phyloP scores from a whole-genome alignment of 2,113 vertebrate genomes.

The Kryptolebias marmoratus region DNA sequence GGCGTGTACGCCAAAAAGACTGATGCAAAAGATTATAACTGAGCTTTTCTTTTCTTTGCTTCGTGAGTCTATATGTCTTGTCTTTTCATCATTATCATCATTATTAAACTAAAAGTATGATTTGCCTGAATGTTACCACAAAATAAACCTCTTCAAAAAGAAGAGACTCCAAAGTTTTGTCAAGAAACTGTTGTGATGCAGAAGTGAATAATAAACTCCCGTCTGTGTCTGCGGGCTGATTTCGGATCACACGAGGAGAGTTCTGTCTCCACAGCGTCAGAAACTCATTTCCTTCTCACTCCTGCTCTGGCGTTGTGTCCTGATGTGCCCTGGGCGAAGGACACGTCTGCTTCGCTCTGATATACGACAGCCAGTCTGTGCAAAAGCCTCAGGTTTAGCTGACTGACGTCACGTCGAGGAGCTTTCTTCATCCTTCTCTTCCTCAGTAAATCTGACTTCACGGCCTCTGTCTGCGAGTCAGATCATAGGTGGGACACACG shows the following conservation, averaged over 20 bases:
- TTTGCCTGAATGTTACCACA: background rate
- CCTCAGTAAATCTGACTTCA: constrained; percentile 10
- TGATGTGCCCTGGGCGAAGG: constrained; percentile 45
- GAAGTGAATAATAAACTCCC: constrained; percentile 25
- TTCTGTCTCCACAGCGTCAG: constrained; percentile 57
- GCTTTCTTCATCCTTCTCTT: constrained; percentile 27
- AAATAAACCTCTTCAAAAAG: background rate
- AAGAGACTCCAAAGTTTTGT: background rate
- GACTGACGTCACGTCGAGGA: constrained; percentile 54
- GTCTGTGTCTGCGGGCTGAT: constrained; percentile 30
- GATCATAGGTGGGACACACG: constrained; percentile 62
- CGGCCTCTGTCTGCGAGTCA: constrained; percentile 33
- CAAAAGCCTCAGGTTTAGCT: constrained; percentile 59
- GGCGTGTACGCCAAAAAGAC: too few species aligned
- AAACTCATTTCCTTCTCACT: constrained; percentile 65
- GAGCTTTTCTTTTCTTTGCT: too few species aligned
- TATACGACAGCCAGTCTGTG: constrained; percentile 51
- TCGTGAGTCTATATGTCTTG: too few species aligned
- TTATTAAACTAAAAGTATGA: too few species aligned
- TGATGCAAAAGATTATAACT: too few species aligned
- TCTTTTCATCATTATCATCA: too few species aligned
- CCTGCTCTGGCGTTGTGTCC: constrained; percentile 59
- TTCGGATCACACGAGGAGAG: constrained; percentile 11
- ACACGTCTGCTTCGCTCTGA: constrained; percentile 61
- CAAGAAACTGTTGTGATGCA: background rate